A percentile compares a stretch with the other conserved stretches of the same genome.
Conservation (phyloP, 2,113 vertebrate genomes). For the Campylomormyrus numenius region DNA sequence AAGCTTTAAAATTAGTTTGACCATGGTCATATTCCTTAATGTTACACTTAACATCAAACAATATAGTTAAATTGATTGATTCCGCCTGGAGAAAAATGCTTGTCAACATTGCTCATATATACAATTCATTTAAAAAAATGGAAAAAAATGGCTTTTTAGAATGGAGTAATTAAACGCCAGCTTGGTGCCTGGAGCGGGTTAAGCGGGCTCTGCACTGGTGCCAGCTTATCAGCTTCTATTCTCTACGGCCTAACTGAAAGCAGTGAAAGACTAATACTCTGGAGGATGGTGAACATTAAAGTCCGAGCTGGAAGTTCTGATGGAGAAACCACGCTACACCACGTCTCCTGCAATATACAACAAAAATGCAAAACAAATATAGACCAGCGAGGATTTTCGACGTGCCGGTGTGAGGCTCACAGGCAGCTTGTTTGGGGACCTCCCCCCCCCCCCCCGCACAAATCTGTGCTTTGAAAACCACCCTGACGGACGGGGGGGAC, state of each 20-base stretch:
- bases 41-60: not conserved
- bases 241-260: conserved; percentile 37
- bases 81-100: not conserved
- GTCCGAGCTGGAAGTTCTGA: conserved; percentile 30
- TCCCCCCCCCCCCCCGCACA: not conserved
- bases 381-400: conserved; percentile 19
- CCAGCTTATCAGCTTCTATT: conserved; percentile 34
- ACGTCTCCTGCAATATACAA: conserved; percentile 22
- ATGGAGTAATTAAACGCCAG: not conserved
- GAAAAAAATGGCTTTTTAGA: not conserved
- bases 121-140: not conserved
- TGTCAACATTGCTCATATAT: not conserved
- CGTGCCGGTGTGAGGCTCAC: conserved; percentile 27
- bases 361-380: conserved; percentile 25
- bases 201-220: conserved; percentile 22
- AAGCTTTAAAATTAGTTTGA: not conserved
- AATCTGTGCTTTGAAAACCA: not conserved
- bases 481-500: not conserved
- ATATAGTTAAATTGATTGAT: not conserved
- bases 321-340: conserved; percentile 23
- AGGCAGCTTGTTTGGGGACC: conserved; percentile 20
- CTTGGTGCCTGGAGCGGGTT: conserved; percentile 27
- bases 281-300: conserved; percentile 32
- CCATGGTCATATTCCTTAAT: not conserved
- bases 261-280: conserved; percentile 33